phyloP scores from a whole-genome alignment of 2,797 vertebrate species.

The Simalia tracyae region DNA sequence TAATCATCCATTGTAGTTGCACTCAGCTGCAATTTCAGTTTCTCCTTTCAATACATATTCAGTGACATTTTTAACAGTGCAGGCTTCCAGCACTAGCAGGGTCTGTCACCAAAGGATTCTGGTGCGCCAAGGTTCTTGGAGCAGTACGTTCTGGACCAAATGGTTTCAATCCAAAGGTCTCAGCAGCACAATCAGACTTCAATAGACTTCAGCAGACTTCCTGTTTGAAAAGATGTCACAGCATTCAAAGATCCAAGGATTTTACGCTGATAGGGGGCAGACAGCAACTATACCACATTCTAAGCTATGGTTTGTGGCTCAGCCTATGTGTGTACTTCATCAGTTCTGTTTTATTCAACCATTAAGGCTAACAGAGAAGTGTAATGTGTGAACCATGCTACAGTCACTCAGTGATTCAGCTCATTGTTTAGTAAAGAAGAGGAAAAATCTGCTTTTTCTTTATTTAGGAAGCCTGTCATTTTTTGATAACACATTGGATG shows the following conservation, averaged over 20 bases:
- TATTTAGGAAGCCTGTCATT: background rate
- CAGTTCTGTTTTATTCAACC: background rate
- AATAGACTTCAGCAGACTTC: background rate
- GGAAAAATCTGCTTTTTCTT: background rate
- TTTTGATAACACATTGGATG: background rate
- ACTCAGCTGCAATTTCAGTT: constrained; percentile 59
- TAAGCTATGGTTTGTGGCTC: background rate
- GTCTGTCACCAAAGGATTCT: constrained; percentile 21
- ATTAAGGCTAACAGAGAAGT: background rate
- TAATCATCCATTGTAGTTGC: constrained; percentile 56
- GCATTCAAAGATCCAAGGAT: background rate
- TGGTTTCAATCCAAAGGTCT: background rate
- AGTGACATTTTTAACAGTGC: constrained; percentile 33
- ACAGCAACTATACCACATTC: background rate
- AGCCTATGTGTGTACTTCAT: background rate
- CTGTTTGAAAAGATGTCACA: background rate
- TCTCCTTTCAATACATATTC: constrained; percentile 54
- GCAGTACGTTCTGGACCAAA: background rate
- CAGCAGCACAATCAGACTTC: background rate
- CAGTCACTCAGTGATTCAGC: background rate
- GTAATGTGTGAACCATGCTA: background rate
- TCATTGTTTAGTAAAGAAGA: background rate
- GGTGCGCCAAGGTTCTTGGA: background rate
- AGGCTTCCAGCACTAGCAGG: constrained; percentile 20
- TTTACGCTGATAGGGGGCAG: background rate